Percentiles rank a stretch among this genome's conserved stretches.
Evolutionary conservation across 2,797 vertebrate genomes (phyloP).

Genomic region (Fistularia commersonii): DNA sequence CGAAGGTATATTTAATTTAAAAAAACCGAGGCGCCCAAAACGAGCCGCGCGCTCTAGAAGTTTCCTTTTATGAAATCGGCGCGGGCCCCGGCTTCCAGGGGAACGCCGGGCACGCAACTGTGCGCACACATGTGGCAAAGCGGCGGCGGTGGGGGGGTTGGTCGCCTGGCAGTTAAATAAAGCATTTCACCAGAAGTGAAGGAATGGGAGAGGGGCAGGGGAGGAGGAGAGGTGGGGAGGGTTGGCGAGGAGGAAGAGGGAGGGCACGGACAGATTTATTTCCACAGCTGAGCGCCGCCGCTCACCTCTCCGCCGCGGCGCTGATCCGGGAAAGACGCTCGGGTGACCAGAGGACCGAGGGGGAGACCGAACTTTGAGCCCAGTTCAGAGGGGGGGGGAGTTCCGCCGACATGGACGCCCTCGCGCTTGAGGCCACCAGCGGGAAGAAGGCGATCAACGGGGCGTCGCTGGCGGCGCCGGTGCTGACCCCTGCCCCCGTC

Average conservation of each 20-base stretch:
- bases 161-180: slow-evolving; percentile 62
- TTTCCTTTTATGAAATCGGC: slow-evolving; percentile 13
- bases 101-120: slow-evolving; percentile 45
- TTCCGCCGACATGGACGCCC: slow-evolving; percentile 73
- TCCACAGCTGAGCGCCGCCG: slow-evolving; percentile 68
- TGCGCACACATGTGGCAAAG: slow-evolving; percentile 38
- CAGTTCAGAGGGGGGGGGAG: slow-evolving; percentile 40
- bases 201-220: slow-evolving; percentile 45
- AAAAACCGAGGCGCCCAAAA: slow-evolving; percentile 10
- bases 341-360: slow-evolving; percentile 29
- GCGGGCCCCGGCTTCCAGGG: slow-evolving; percentile 21
- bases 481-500: slow-evolving; percentile 19
- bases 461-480: neutral
- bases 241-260: slow-evolving; percentile 15
- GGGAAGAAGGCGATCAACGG: slow-evolving; percentile 63
- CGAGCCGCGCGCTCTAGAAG: slow-evolving; percentile 10
- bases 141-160: slow-evolving; percentile 21
- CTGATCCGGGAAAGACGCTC: slow-evolving; percentile 35
- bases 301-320: slow-evolving; percentile 36
- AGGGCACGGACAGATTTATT: slow-evolving; percentile 73
- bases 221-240: slow-evolving; percentile 39
- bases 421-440: slow-evolving; percentile 76
- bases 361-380: too few species aligned
- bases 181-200: slow-evolving; percentile 51
- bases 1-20: slow-evolving; percentile 25